These are phyloP conservation scores for Yoshiicerus persimilis DNA, from an alignment of 1,140 invertebrate genomes.

Conservation along the genomic window DNA sequence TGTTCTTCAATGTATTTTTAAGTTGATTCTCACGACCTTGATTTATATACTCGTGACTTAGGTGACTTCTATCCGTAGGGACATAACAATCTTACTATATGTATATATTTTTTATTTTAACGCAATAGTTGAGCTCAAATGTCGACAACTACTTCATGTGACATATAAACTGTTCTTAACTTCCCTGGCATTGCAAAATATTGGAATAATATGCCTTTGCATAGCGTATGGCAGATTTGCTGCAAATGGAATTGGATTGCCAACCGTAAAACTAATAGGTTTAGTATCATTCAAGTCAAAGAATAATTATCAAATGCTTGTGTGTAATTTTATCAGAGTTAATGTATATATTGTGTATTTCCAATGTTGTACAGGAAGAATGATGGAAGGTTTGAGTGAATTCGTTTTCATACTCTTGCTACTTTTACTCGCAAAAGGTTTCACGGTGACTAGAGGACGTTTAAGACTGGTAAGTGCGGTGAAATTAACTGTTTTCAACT, in stretches of 20 bases:
- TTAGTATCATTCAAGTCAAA: not conserved
- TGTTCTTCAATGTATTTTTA: not conserved
- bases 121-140: slow-evolving; percentile 66
- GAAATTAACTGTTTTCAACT: slow-evolving; percentile 79
- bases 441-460: slow-evolving; percentile 81
- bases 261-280: slow-evolving; percentile 64
- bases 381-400: slow-evolving; percentile 71
- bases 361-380: slow-evolving; percentile 62
- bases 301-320: not conserved
- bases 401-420: slow-evolving; percentile 75
- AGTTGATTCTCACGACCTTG: too few species aligned
- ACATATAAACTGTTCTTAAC: slow-evolving; percentile 83
- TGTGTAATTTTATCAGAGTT: not conserved
- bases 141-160: slow-evolving; percentile 76
- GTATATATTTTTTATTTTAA: not conserved
- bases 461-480: slow-evolving; percentile 67
- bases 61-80: not conserved
- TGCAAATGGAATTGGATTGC: slow-evolving; percentile 64
- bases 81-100: not conserved
- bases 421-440: slow-evolving; percentile 82
- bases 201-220: slow-evolving; percentile 66
- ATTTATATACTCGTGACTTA: too few species aligned
- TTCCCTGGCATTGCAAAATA: slow-evolving; percentile 66
- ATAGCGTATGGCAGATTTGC: slow-evolving; percentile 71
- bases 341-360: not conserved